phyloP scores from a whole-genome alignment of 2,797 vertebrate species.

The Gobio occitaniae region DNA sequence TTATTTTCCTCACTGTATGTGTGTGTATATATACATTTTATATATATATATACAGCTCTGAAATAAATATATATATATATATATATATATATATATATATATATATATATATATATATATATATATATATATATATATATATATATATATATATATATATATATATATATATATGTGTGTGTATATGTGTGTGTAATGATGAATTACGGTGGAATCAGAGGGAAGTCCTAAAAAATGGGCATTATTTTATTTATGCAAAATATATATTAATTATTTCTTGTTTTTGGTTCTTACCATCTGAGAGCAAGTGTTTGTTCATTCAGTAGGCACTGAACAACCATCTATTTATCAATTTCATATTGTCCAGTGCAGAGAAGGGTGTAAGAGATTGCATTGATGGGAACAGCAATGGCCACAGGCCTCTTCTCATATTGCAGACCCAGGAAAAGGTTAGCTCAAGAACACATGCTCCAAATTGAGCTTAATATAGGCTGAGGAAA shows the following conservation, averaged over 20 bases:
- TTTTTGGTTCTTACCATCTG: too few species aligned
- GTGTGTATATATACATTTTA: too few species aligned
- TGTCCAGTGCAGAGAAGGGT: conserved; percentile 6
- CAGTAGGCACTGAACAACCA: background rate
- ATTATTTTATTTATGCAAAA: background rate
- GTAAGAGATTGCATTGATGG: conserved; percentile 9
- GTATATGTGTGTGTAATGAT: too few species aligned
- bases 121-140: too few species aligned
- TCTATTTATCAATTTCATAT: conserved; percentile 23
- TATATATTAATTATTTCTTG: background rate
- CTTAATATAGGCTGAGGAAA: conserved; percentile 62
- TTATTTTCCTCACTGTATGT: too few species aligned
- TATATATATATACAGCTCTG: too few species aligned
- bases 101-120: too few species aligned
- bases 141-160: too few species aligned
- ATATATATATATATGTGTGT: too few species aligned
- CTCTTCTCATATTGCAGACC: conserved; percentile 26
- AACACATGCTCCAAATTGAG: conserved; percentile 51
- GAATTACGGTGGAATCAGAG: background rate
- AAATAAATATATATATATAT: too few species aligned
- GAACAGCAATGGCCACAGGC: conserved; percentile 54
- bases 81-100: too few species aligned
- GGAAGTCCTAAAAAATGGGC: background rate
- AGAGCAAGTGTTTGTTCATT: background rate
- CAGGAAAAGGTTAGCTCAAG: conserved; percentile 63